phyloP scores from a whole-genome alignment of 2,888 invertebrate species.

The Lithodes maja region DNA sequence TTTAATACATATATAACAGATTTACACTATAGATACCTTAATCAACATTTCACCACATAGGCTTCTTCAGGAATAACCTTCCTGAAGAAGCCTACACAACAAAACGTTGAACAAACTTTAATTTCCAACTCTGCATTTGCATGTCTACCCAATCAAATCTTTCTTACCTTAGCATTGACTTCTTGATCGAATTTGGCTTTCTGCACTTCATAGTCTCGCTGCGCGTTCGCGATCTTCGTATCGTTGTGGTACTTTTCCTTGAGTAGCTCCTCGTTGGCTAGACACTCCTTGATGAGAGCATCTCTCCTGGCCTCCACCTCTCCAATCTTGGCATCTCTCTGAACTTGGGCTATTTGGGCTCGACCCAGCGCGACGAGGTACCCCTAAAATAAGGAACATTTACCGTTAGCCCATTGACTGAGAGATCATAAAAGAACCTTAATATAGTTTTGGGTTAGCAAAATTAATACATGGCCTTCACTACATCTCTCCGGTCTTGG shows the following conservation, averaged over 20 bases:
- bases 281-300: conserved; percentile 74
- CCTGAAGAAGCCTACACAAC: too few species aligned
- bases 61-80: too few species aligned
- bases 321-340: conserved; percentile 75
- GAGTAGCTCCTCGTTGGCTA: conserved; percentile 75
- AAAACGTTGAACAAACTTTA: too few species aligned
- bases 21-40: too few species aligned
- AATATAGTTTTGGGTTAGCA: background rate
- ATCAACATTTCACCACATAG: too few species aligned
- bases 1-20: too few species aligned
- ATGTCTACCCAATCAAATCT: too few species aligned
- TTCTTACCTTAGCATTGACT: conserved; percentile 71
- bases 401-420: too few species aligned
- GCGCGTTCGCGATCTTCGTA: conserved; percentile 75
- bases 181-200: conserved; percentile 75
- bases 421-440: background rate
- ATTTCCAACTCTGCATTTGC: too few species aligned
- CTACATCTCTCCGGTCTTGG: conserved; percentile 75
- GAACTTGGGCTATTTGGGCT: conserved; percentile 71
- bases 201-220: conserved; percentile 75
- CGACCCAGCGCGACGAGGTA: conserved; percentile 74
- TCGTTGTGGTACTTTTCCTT: conserved; percentile 74
- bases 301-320: conserved; percentile 75
- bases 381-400: conserved; percentile 70
- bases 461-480: background rate